Evolutionary conservation across 2,888 invertebrate genomes (phyloP), one percentile per base, ranked within the genome.

Genomic region (Dicroscelio sp.): DNA sequence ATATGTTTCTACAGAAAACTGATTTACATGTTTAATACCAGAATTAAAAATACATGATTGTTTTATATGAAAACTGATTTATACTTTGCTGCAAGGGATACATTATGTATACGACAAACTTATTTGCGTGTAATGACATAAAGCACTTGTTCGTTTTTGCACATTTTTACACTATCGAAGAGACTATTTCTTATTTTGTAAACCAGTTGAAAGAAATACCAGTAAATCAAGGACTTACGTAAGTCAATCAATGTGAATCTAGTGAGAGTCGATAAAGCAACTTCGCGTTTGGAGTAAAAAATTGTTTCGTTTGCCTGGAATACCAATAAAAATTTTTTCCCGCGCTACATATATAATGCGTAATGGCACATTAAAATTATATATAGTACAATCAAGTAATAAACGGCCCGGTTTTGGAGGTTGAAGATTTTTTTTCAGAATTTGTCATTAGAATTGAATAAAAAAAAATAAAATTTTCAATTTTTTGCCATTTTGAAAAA

Each of bases 171-270:
- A 75, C 75, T 58, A 58, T 75, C 58, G 27, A 43, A 87, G 75
- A 87, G 82, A 76, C 87, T 82, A 52, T 73, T 82, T 87, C 87
- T 87, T 87, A 87, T 87, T 87, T 87, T 87, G 80, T 87, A 87
- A 87, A 87, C 87, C 87, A 87, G 87, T 87, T 87, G 87, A 87
- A 87, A 87, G 87, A 87, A 87, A 87, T 82, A 87, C 87, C 82
- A 82, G 87, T 87, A 87, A 87, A 87, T 87, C 87, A 87, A 82
- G 87, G 82, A 82, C 87, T 87, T 82, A 82, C 82, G 87, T 87
- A 82, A 87, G 87, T 82, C 60, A 87, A 82, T 82, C 76, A 87
- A 82, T 87, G 87, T 67, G 82, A 82, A 75, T 82, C 87, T 82
- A 76, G 87, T 82, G 87, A 87, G 87, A 87, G 87, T 82, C 87